Evolutionary conservation across 2,797 vertebrate genomes (phyloP), one percentile per base, ranked within the genome.

Genomic region (Xiphophorus birchmanni): DNA sequence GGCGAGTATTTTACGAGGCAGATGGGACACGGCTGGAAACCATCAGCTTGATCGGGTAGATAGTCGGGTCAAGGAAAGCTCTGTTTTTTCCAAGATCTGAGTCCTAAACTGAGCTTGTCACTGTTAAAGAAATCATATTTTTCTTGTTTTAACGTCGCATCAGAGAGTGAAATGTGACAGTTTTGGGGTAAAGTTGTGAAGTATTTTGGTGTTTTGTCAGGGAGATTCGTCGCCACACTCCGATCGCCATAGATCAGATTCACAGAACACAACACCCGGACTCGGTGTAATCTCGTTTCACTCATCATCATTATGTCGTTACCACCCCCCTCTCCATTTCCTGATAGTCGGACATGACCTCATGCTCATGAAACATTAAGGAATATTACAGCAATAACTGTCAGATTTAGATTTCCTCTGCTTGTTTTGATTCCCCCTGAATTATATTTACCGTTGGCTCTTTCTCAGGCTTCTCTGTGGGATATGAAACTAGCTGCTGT

Each of bases 341-440:
- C 90, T 87, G 84, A 80, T 77, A 40, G 82, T 87, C 26, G 73
- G 81, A 90, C 40, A 76, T 89, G 91, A 90, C 84, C 82, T 87
- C 88, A 87, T 71, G 44, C 81, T 84, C 47, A 73, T 83, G 42
- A 80, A 82, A 83, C 84, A 67, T 29, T 45, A 13, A 54, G 82
- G 44, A 80, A 74, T 84, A 74, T 72, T 40, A 79, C 80, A 42
- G 74, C 69, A 74, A n/a, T 79, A 76, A 86, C 74, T 60, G 81
- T 83, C 47, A 56, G 65, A 75, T 78, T 82, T 80, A 50, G 65
- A 80, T 91, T 82, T 80, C 40, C 78, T 82, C 21, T 81, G 48
- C 83, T 81, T 88, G 69, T 85, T 87, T 79, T 81, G 35, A 80
- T 80, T 37, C 21, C 10, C 65, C 54, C 44, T 58, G n/a, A 63